Evolutionary conservation across 64 coral and sea anemone genomes (phyloP).

Genomic region (Cladopsammia gracilis): DNA sequence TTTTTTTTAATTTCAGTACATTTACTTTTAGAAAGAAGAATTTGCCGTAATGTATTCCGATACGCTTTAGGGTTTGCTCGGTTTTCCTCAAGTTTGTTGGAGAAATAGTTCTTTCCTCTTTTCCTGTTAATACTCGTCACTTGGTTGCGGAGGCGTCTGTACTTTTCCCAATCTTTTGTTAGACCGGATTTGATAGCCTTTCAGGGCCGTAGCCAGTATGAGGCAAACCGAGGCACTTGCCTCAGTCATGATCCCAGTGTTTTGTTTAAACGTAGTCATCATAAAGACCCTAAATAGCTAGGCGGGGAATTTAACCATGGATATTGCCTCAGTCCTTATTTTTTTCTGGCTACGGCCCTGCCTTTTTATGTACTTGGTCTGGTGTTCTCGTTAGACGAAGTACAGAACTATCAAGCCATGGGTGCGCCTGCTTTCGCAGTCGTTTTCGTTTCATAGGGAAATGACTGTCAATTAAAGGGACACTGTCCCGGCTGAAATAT

Average conservation of each 20-base stretch:
- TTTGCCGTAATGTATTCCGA: conserved; percentile 42
- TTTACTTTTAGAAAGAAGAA: conserved; percentile 51
- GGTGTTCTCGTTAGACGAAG: conserved; percentile 47
- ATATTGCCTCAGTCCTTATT: too few relatives aligned
- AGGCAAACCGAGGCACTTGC: too few relatives aligned
- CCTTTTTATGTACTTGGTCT: conserved; percentile 58
- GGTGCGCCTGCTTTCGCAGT: conserved; percentile 14
- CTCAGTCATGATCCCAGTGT: too few relatives aligned
- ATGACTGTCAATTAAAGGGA: neutral
- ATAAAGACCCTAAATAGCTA: too few relatives aligned
- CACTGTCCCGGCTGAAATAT: too few relatives aligned
- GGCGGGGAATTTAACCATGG: too few relatives aligned
- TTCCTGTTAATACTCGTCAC: conserved; percentile 35
- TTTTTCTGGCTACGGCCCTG: too few relatives aligned
- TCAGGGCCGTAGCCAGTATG: too few relatives aligned
- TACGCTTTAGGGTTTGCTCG: conserved; percentile 40
- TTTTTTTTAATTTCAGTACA: conserved; percentile 43
- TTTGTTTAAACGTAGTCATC: too few relatives aligned
- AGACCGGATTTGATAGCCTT: conserved; percentile 39
- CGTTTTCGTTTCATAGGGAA: conserved; percentile 29
- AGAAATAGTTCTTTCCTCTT: conserved; percentile 25
- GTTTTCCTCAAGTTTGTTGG: conserved; percentile 55
- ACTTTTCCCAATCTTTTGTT: conserved; percentile 33
- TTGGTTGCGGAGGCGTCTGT: conserved; percentile 55
- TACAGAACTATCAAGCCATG: conserved; percentile 25